Evolutionary conservation across 2,888 invertebrate species (phyloP), one percentile per base, ranked within the genome.

Genomic region (Parnassius orleans): DNA sequence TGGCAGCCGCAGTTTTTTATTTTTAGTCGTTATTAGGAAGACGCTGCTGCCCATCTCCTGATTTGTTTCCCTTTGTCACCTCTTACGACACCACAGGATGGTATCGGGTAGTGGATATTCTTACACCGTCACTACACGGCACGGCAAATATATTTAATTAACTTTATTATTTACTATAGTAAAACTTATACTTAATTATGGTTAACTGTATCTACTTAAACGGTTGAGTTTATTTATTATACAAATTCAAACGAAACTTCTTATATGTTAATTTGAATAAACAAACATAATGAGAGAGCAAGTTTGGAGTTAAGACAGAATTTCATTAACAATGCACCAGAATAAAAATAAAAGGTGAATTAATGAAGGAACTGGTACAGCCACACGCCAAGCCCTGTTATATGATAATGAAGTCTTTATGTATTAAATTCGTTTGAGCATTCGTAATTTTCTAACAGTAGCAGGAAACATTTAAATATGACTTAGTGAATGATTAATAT

Each of bases 381-480:
- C 82, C 80, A 82, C 80, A 75, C 76, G 64, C 71, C 68, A 69
- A 62, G 65, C 68, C 66, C 75, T 75, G 74, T 75, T 82, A 77
- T 84, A 88, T 88, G 86, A 65, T 87, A 89, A 89, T 88, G 79
- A 82, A 79, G 78, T 73, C 74, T 76, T 77, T 78, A 80, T 75
- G 79, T 84, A 86, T 80, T 76, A 81, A 83, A 78, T 84, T 78
- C 72, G 74, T 80, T 80, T 73, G 73, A 72, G 77, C 76, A 77
- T 78, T 73, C 71, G 75, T 79, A 77, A 81, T 81, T 79, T 80
- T 77, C 74, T 76, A 75, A 85, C 90, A 78, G 90, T 88, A 87
- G 90, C 89, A 81, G 83, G 86, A 83, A 87, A 78, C 81, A 84
- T 85, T 90, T 85, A 81, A 83, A 81, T 83, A 80, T 81, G 78